Conservation (phyloP, 2,113 vertebrate species). For the Corythoichthys intestinalis region DNA sequence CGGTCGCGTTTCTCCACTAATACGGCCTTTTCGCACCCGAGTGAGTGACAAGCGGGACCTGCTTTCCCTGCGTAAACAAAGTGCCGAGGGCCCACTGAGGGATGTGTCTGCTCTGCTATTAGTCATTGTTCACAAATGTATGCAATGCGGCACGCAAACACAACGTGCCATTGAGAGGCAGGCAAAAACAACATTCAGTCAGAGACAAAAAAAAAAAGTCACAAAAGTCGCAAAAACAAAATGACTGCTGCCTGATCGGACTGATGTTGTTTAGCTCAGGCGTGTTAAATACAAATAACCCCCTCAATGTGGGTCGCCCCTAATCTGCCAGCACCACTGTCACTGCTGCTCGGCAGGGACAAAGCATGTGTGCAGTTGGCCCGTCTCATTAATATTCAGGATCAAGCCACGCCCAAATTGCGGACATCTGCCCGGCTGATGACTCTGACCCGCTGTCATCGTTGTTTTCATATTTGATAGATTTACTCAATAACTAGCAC, state of each 20-base stretch:
- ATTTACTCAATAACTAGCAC: no score
- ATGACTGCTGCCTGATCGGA: background rate
- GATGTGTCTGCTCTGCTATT: slow-evolving; percentile 20
- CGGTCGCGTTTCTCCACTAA: slow-evolving; percentile 18
- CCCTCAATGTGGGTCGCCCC: slow-evolving; percentile 49
- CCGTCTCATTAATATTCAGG: slow-evolving; percentile 54
- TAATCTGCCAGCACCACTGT: slow-evolving; percentile 51
- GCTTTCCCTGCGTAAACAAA: slow-evolving; percentile 54
- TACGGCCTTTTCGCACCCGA: slow-evolving; percentile 27
- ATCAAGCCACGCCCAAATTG: slow-evolving; percentile 29
- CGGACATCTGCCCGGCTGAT: slow-evolving; percentile 57
- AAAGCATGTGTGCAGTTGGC: slow-evolving; percentile 32
- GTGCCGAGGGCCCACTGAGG: slow-evolving; percentile 18
- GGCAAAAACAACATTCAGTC: slow-evolving; percentile 12
- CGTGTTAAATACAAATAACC: slow-evolving; percentile 28
- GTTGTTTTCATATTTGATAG: slow-evolving; percentile 42
- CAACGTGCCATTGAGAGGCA: background rate
- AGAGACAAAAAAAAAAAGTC: background rate
- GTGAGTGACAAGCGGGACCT: slow-evolving; percentile 30
- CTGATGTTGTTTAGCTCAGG: no score
- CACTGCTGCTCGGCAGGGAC: slow-evolving; percentile 37
- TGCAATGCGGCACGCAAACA: slow-evolving; percentile 4
- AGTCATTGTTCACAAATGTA: slow-evolving; percentile 24
- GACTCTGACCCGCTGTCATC: slow-evolving; percentile 16
- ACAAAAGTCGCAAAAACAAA: background rate